Percentiles rank a stretch among this genome's conserved stretches.
Conservation (phyloP, 1,140 invertebrate genomes). For the Leptestheria dahalacensis region DNA sequence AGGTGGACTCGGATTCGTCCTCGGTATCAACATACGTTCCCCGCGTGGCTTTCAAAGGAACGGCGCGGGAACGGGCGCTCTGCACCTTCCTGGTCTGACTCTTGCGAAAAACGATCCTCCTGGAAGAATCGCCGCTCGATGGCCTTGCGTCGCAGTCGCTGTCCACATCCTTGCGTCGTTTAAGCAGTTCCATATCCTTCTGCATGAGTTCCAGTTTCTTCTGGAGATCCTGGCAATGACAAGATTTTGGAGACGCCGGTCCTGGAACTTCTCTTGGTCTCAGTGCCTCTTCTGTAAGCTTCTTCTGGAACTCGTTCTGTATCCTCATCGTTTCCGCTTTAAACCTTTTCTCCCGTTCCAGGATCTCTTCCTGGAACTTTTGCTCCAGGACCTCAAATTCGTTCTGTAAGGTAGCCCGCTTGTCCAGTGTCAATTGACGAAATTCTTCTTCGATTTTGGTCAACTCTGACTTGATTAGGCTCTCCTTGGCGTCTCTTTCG, state of each 20-base stretch:
- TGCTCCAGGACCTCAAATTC: conserved; percentile 6
- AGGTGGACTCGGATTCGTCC: not conserved
- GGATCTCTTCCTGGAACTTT: not conserved
- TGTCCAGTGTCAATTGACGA: not conserved
- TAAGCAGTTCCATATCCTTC: conserved; percentile 2
- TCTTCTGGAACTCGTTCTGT: conserved; percentile 3
- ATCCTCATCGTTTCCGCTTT: not conserved
- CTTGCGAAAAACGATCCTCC: not conserved
- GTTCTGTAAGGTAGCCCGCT: not conserved
- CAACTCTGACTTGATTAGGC: not conserved
- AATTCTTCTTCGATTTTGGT: not conserved
- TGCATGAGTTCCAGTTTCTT: conserved; percentile 5
- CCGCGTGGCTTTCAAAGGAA: not conserved
- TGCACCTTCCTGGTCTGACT: not conserved
- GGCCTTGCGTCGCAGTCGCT: not conserved
- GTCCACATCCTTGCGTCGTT: not conserved
- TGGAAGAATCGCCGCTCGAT: not conserved
- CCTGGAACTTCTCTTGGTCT: not conserved
- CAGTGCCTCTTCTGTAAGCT: not conserved
- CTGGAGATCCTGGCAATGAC: conserved; percentile 4
- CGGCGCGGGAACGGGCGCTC: not conserved
- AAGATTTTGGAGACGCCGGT: not conserved
- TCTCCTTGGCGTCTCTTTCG: not conserved
- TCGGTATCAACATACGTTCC: not conserved
- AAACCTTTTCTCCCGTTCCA: conserved; percentile 4